phyloP scores from a whole-genome alignment of 2,888 invertebrate species.

The Eubasilissa splendida region DNA sequence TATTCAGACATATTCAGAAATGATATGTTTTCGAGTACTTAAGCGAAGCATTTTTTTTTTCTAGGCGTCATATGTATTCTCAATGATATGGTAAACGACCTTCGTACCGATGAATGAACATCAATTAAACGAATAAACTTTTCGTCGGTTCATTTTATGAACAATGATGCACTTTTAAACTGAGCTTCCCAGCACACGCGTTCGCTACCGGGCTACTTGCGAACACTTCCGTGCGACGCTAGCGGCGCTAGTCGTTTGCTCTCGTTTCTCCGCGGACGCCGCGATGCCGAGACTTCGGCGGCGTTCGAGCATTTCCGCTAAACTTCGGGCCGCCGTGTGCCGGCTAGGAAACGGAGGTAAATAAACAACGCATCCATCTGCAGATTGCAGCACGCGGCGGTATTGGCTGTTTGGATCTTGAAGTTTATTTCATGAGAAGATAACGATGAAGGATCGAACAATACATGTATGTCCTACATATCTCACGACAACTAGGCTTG shows the following conservation, averaged over 20 bases:
- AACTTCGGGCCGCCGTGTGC: not conserved
- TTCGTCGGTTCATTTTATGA: not conserved
- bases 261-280: not conserved
- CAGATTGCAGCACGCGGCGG: not conserved
- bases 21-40: not conserved
- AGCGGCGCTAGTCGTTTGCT: constrained; percentile 20
- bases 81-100: constrained; percentile 5
- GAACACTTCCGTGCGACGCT: constrained; percentile 9
- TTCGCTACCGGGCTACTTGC: not conserved
- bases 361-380: constrained; percentile 12
- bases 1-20: not conserved
- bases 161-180: not conserved
- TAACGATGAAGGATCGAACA: not conserved
- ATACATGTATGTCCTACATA: not conserved
- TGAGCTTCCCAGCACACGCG: not conserved
- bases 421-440: constrained; percentile 3
- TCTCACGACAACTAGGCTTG: too few species aligned
- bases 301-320: not conserved
- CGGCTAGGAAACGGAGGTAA: not conserved
- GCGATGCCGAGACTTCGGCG: constrained; percentile 4
- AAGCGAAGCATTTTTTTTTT: not conserved
- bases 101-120: not conserved
- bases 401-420: not conserved
- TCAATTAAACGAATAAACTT: not conserved
- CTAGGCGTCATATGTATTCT: not conserved